Evolutionary conservation across 2,888 invertebrate genomes (phyloP).

Genomic region (Euzetes globulus): DNA sequence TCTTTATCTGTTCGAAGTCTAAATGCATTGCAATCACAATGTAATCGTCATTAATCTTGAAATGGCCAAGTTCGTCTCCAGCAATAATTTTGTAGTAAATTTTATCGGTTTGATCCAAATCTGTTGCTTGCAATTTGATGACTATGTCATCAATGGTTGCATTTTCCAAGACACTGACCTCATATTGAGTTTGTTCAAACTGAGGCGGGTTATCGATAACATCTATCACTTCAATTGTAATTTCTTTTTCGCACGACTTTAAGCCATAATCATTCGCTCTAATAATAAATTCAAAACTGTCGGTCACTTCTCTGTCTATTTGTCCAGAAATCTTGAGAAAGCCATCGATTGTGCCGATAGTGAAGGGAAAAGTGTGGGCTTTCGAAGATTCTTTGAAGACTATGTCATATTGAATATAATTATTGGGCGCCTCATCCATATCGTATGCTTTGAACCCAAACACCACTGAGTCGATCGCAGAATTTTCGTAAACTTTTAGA

Average conservation of each 20-base stretch:
- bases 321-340: conserved; percentile 72
- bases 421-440: conserved; percentile 81
- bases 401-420: conserved; percentile 78
- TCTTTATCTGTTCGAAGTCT: conserved; percentile 80
- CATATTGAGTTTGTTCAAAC: conserved; percentile 74
- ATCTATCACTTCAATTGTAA: conserved; percentile 68
- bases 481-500: conserved; percentile 60
- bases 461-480: conserved; percentile 73
- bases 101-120: conserved; percentile 70
- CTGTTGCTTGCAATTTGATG: conserved; percentile 56
- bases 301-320: conserved; percentile 71
- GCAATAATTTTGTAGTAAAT: conserved; percentile 79
- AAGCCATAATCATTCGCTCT: conserved; percentile 81
- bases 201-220: conserved; percentile 84
- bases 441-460: conserved; percentile 82
- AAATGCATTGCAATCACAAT: conserved; percentile 57
- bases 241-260: conserved; percentile 60
- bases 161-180: conserved; percentile 82
- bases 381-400: conserved; percentile 40
- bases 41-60: conserved; percentile 82
- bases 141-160: conserved; percentile 88
- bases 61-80: conserved; percentile 83
- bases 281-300: conserved; percentile 64
- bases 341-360: conserved; percentile 77
- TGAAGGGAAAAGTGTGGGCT: conserved; percentile 53